These are phyloP conservation scores for Tipula helvola DNA, from an alignment of 2,888 invertebrate genomes.

Conservation along the genomic window DNA sequence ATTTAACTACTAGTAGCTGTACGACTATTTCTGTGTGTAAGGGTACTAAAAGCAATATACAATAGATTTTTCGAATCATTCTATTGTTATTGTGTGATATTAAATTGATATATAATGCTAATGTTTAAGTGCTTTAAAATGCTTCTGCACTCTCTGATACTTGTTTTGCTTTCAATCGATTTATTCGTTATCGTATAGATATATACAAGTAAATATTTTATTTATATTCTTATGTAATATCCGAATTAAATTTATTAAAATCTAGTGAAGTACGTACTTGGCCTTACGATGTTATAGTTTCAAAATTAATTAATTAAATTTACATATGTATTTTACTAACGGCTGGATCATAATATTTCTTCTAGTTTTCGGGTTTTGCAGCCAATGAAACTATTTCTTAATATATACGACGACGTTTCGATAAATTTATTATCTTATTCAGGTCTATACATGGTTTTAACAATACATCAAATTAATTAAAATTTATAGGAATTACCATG, in stretches of 20 bases:
- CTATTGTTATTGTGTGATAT: background rate
- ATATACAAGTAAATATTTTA: too few species aligned
- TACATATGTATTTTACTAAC: too few species aligned
- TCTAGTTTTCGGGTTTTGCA: too few species aligned
- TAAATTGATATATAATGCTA: background rate
- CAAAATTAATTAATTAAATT: background rate
- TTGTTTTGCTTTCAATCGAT: background rate
- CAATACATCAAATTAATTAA: too few species aligned
- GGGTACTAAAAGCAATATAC: background rate
- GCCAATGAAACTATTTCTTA: too few species aligned
- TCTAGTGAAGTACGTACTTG: background rate
- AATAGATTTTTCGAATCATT: background rate
- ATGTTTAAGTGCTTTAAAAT: background rate
- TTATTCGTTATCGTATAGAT: background rate
- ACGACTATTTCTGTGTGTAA: background rate
- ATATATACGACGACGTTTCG: too few species aligned
- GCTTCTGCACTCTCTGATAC: background rate
- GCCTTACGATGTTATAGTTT: background rate
- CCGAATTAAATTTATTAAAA: background rate
- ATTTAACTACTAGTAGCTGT: background rate
- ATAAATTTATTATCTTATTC: too few species aligned
- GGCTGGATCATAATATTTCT: too few species aligned
- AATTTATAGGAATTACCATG: too few species aligned
- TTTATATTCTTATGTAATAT: too few species aligned
- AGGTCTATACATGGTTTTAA: too few species aligned